Percentiles rank a stretch among this genome's conserved stretches.
Evolutionary conservation across 2,113 vertebrate species (phyloP).

Genomic region (Herpailurus yagouaroundi): DNA sequence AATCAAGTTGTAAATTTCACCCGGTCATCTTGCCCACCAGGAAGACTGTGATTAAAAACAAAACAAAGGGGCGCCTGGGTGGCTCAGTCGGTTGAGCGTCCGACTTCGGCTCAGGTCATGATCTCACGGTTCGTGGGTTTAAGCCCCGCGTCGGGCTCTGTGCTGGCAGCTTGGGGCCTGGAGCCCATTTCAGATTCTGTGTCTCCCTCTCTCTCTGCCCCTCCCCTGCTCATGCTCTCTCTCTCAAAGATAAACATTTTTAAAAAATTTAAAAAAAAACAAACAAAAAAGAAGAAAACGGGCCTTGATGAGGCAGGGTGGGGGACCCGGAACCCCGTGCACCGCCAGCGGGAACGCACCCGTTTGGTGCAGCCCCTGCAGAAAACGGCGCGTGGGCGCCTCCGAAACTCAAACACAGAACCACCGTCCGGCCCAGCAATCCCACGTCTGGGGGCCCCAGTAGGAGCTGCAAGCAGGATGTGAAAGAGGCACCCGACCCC

Average conservation of each 20-base stretch:
- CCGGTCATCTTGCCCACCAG: background rate
- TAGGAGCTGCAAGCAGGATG: background rate
- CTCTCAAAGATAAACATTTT: too few species aligned
- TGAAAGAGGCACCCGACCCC: fast-evolving
- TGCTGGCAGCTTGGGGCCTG: too few species aligned
- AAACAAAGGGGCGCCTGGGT: too few species aligned
- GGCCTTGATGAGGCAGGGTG: fast-evolving
- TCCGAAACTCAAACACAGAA: background rate
- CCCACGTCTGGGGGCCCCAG: fast-evolving
- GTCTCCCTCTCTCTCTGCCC: too few species aligned
- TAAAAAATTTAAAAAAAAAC: too few species aligned
- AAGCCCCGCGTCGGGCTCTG: too few species aligned
- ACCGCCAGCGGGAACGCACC: fast-evolving
- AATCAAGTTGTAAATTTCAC: background rate
- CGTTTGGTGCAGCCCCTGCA: fast-evolving
- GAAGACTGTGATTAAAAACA: background rate
- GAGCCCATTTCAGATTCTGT: too few species aligned
- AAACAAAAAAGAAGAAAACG: background rate
- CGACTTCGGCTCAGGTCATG: too few species aligned
- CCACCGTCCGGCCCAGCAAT: background rate
- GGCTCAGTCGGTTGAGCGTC: too few species aligned
- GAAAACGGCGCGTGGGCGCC: fast-evolving
- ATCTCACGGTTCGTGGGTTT: too few species aligned
- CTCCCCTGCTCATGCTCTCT: too few species aligned
- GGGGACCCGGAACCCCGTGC: background rate